Base-by-base conservation (phyloP, 2,113 vertebrate genomes). In the Tetraodon nigroviridis region DNA sequence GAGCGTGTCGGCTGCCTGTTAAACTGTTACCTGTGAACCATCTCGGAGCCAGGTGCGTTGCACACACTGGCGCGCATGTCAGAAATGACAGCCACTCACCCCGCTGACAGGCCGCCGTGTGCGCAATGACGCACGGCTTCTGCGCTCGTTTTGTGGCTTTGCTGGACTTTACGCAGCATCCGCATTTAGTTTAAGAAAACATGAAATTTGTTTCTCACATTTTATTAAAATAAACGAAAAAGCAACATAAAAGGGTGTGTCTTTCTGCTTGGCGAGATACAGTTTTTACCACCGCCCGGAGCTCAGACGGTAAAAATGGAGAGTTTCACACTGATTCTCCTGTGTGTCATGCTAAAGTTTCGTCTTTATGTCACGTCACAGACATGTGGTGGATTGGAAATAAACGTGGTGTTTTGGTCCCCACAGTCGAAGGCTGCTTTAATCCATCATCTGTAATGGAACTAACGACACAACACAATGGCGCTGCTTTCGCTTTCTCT, bases 401-500 rank as follows among this genome's bases (percentile, higher is more conserved):
- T 37, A 37, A 37, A 37, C 32, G 32, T 37, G 32, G 32, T 12
- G 12, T 37, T 37, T 37, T 37, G 10, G 10, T 37, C 32, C 60
- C 61, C 17, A 24, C 22, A 69, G 61, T 59, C 58, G 17, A 27
- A 45, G 64, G 48, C 61, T 61, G 64, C 63, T 67, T 78, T 64
- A 70, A 75, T 73, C 56, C 69, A 67, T 20, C 42, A 44, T 44
- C 58, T 79, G 50, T 75, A 85, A 78, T 69, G 67, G 61, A 77
- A 74, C 69, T 81, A 81, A 84, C 85, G 86, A 79, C 77, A 73
- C 71, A 82, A 82, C 57, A 67, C 58, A 73, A 83, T 83, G 49
- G 62, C 66, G 24, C 81, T 68, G 49, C 46, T 79, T 60, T 69
- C 66, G 44, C 66, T 64, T 45, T 83, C 67, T 46, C 44, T 46